These are phyloP conservation scores for Cynopterus brachyotis DNA, from an alignment of 2,113 vertebrate genomes.

Conservation along the genomic window DNA sequence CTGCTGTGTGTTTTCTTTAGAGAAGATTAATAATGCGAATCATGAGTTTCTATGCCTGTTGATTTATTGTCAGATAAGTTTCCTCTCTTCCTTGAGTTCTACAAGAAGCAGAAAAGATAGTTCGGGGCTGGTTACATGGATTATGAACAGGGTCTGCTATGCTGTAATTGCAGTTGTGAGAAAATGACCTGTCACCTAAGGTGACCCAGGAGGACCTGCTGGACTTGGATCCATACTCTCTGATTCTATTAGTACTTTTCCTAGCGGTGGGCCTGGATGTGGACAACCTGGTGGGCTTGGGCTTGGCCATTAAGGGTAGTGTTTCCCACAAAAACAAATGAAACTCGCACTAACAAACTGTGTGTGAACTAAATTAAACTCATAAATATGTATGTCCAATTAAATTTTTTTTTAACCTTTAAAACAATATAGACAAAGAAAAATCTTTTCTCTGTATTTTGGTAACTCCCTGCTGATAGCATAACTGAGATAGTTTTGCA, in stretches of 20 bases:
- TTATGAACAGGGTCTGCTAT: background rate
- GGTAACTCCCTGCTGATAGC: background rate
- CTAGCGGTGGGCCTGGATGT: background rate
- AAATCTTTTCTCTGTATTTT: background rate
- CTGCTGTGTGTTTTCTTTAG: background rate
- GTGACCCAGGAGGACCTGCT: fast-evolving
- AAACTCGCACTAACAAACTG: background rate
- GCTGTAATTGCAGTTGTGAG: background rate
- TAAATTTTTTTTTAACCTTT: background rate
- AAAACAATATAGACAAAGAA: background rate
- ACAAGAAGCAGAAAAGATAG: background rate
- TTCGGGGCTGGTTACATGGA: background rate
- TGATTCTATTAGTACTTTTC: background rate
- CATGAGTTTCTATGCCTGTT: background rate
- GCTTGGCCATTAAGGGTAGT: background rate
- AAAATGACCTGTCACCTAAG: background rate
- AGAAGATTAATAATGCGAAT: background rate
- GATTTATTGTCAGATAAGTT: background rate
- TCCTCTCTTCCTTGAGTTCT: background rate
- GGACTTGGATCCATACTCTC: background rate
- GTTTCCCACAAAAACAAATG: background rate
- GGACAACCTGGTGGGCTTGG: background rate
- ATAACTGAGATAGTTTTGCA: background rate
- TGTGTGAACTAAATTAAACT: background rate
- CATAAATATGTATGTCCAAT: background rate